These are phyloP conservation scores for Medauroidea extradentata DNA, from an alignment of 1,140 invertebrate species.

Conservation along the genomic window DNA sequence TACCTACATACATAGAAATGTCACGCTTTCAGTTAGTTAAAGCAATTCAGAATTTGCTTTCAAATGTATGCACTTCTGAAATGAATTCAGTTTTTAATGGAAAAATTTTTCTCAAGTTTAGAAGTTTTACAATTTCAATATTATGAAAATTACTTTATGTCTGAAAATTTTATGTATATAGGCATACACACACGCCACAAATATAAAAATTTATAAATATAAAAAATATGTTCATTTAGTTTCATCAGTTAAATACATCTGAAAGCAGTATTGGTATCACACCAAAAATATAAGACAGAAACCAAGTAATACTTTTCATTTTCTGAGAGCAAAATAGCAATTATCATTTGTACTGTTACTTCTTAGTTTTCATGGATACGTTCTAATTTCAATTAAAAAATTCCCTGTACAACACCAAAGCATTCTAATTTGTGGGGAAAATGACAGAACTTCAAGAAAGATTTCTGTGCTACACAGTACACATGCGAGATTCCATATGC, in stretches of 20 bases:
- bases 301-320: too few relatives aligned
- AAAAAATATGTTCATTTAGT: not conserved
- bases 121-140: not conserved
- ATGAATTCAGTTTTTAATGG: not conserved
- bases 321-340: too few relatives aligned
- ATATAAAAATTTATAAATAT: constrained; percentile 3
- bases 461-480: too few relatives aligned
- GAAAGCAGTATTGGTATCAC: constrained; percentile 7
- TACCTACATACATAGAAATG: not conserved
- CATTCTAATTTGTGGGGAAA: too few relatives aligned
- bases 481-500: too few relatives aligned
- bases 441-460: too few relatives aligned
- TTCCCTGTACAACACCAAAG: too few relatives aligned
- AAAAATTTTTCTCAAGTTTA: not conserved
- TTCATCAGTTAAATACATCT: constrained; percentile 9
- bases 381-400: too few relatives aligned
- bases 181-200: not conserved
- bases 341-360: too few relatives aligned
- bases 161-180: too few relatives aligned
- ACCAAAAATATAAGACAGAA: not conserved
- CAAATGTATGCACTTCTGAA: not conserved
- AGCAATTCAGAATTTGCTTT: not conserved
- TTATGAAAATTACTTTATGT: not conserved
- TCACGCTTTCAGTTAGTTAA: constrained; percentile 7
- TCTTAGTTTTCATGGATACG: too few relatives aligned